Evolutionary conservation across 1,140 invertebrate species (phyloP), one percentile per base, ranked within the genome.

Genomic region (Hestina assimilis): DNA sequence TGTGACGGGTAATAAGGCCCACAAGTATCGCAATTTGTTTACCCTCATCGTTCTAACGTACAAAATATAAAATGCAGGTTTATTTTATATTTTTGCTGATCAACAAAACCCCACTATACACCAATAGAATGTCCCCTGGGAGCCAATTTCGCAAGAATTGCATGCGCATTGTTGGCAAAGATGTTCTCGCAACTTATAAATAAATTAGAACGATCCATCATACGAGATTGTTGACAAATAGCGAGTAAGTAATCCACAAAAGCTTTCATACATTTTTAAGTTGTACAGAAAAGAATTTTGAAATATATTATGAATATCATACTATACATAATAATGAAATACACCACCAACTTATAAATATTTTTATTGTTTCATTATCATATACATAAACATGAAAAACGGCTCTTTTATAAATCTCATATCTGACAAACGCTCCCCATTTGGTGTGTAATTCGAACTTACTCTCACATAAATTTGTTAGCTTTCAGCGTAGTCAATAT

Each of bases 21-120:
- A 68, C 78, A 81, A 83, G 77, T 80, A 79, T 83, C 76, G 74
- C 84, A 85, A 87, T 87, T 87, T 87, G 82, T 85, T 87, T 87
- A 79, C 80, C 75, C 82, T 83, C 73, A 80, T 81, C 79, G 75
- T 69, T 72, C 72, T 72, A 74, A 79, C 75, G 71, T 75, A 75
- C 68, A 63, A 59, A 68, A 43, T 43, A 50, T 55, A 68, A 71
- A 70, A 73, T 70, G 67, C 59, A 74, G 66, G 68, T 76, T 74
- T 63, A 38, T 69, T 63, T 66, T 64, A 69, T 75, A 73, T 80
- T 77, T 75, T 79, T 76, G 75, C 67, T 74, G 72, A 83, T 82
- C 72, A 75, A 81, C 67, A 75, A 75, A 81, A 78, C 74, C 69
- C 33, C 33, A 38, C 33, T 38, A 38, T 17, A 17, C 9, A 38